These are phyloP conservation scores for Poeciliopsis gracilis DNA, from an alignment of 2,797 vertebrate genomes.

Conservation along the genomic window DNA sequence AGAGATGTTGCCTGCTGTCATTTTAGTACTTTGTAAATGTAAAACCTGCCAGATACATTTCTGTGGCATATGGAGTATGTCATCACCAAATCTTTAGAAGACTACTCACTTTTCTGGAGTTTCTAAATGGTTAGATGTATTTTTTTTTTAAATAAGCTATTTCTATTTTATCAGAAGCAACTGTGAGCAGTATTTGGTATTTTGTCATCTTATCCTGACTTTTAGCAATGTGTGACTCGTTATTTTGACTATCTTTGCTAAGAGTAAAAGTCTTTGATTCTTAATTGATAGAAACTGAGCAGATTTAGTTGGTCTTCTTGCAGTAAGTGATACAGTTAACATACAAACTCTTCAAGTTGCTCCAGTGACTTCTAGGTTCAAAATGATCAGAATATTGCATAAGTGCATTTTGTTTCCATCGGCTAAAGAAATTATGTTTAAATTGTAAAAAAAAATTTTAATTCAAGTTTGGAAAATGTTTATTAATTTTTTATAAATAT, in stretches of 20 bases:
- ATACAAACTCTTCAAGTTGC: slow-evolving; percentile 5
- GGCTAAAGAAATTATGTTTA: not conserved
- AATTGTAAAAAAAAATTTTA: not conserved
- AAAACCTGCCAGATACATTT: slow-evolving; percentile 21
- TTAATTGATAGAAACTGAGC: not conserved
- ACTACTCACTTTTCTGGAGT: not conserved
- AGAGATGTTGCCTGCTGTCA: slow-evolving; percentile 30
- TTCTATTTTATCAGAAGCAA: not conserved
- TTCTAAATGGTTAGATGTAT: not conserved
- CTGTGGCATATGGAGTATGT: slow-evolving; percentile 23
- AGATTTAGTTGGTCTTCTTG: not conserved
- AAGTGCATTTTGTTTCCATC: not conserved
- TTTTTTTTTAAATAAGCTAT: not conserved
- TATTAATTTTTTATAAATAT: not conserved
- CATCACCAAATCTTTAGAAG: slow-evolving; percentile 1
- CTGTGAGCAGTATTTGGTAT: slow-evolving; percentile 10
- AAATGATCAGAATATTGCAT: not conserved
- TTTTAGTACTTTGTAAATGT: slow-evolving; percentile 37
- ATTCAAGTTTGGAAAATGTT: not conserved
- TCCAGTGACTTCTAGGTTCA: not conserved
- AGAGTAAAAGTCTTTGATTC: slow-evolving; percentile 2
- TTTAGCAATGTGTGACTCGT: not conserved
- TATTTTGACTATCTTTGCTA: not conserved
- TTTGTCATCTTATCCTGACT: slow-evolving; percentile 5
- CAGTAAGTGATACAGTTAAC: slow-evolving; percentile 15